Percentiles rank a stretch among this genome's conserved stretches.
Evolutionary conservation across 2,797 vertebrate genomes (phyloP).

Genomic region (Bryconaethiops microstoma): DNA sequence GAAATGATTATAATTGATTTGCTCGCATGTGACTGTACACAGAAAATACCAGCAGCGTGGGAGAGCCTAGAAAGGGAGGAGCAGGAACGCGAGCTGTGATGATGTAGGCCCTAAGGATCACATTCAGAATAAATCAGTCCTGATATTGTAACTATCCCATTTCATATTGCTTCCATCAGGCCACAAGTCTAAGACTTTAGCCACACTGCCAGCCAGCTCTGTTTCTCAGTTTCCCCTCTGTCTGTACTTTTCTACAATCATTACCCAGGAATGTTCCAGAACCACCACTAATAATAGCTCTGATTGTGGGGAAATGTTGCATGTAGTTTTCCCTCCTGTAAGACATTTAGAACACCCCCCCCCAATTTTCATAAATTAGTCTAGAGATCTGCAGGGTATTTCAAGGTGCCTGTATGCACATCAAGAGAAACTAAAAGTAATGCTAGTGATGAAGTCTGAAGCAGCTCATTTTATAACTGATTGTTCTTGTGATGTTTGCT

Average conservation of each 20-base stretch:
- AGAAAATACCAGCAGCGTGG: constrained; percentile 10
- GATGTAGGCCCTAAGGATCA: constrained; percentile 41
- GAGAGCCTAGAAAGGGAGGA: constrained; percentile 5
- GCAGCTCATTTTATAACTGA: neutral
- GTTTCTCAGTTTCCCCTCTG: constrained; percentile 35
- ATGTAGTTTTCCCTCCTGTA: constrained; percentile 54
- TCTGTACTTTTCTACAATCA: constrained; percentile 64
- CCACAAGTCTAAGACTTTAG: constrained; percentile 57
- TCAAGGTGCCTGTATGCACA: constrained; percentile 1
- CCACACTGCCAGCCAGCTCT: constrained; percentile 38
- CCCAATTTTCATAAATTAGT: constrained; percentile 24
- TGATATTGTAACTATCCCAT: neutral
- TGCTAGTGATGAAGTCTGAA: neutral
- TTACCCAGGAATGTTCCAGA: constrained; percentile 69
- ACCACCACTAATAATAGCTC: constrained; percentile 70
- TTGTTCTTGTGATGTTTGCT: neutral
- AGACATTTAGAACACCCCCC: constrained; percentile 29
- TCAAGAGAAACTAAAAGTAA: neutral
- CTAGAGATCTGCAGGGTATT: constrained; percentile 22
- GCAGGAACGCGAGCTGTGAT: constrained; percentile 6
- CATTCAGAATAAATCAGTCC: constrained; percentile 56
- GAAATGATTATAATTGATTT: constrained; percentile 59
- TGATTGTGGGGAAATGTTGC: constrained; percentile 65
- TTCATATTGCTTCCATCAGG: constrained; percentile 45
- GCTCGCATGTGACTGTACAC: constrained; percentile 32